Base-by-base conservation (phyloP, 2,113 vertebrate genomes). In the Herpetotheres cachinnans region DNA sequence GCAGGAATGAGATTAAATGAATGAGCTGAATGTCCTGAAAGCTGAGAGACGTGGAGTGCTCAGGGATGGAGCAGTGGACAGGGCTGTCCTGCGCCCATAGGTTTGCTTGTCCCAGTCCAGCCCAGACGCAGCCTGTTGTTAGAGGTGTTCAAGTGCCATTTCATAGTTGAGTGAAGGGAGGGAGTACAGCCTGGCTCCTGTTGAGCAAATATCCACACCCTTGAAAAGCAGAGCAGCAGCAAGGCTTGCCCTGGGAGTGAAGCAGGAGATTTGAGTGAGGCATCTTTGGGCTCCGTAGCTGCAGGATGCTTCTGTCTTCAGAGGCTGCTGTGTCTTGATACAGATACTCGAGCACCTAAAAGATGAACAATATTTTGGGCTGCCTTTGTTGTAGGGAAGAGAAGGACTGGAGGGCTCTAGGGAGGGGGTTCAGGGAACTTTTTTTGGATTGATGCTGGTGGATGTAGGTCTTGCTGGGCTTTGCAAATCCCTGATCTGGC, bases 61-160 rank as follows among this genome's bases (percentile, higher is more conserved):
- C 1, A 0, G 58, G 47, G 73, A 9, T 1, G 22, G 59, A 76
- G 54, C n/a, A 63, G 54, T 8, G 29, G 32, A 15, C 7, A n/a
- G 44, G 42, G 34, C 55, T 89, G 50, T 78, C 46, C 77, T 83
- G 67, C 44, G 49, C 50, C 38, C 12, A 2, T 9, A 40, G 29
- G 11, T 20, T 89, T 32, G 34, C 34, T 52, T 86, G 27, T 56
- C 65, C 54, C 47, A 52, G 13, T 19, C 25, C 55, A 89, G 26
- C 11, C 80, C 40, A 42, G 56, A 15, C 29, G 10, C 42, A 38
- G 44, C 49, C 40, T 36, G 42, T 1, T 40, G 0, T 54, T 16
- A 16, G 70, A 61, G 84, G 32, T 79, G n/a, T 18, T 26, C 20
- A 15, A 25, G 29, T 74, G 84, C 70, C 70, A 40, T 84, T 94